phyloP scores from a whole-genome alignment of 2,797 vertebrate genomes.

The Telmatherina bonti region DNA sequence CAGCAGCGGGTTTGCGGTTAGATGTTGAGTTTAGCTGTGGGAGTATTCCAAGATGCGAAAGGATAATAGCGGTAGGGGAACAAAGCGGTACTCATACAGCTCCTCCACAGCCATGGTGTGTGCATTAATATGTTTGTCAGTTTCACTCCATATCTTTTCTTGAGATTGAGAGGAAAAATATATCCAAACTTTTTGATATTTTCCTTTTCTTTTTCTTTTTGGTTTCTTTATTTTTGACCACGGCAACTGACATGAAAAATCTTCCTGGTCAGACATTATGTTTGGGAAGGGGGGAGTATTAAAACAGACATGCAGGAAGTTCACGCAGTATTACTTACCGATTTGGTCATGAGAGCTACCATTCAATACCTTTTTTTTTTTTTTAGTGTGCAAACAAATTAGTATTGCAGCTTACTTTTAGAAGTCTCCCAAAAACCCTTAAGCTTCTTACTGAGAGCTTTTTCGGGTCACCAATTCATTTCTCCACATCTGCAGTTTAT shows the following conservation, averaged over 20 bases:
- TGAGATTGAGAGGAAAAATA: constrained; percentile 21
- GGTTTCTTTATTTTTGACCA: too few species aligned
- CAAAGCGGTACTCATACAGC: constrained; percentile 35
- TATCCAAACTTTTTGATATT: not conserved
- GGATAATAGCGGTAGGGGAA: constrained; percentile 29
- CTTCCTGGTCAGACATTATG: too few species aligned
- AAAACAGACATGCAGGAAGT: not conserved
- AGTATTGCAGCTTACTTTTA: constrained; percentile 21
- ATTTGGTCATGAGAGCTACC: constrained; percentile 13
- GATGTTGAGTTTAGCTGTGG: constrained; percentile 11
- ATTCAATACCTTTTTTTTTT: constrained; percentile 38
- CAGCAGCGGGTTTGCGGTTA: constrained; percentile 16
- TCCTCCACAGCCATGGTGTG: constrained; percentile 17
- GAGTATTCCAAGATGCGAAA: constrained; percentile 31
- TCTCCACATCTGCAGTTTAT: constrained; percentile 22
- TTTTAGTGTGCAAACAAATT: constrained; percentile 16
- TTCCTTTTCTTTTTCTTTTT: too few species aligned
- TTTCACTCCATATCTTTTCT: constrained; percentile 23
- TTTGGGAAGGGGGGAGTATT: too few species aligned
- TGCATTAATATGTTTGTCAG: constrained; percentile 51
- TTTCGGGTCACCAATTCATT: constrained; percentile 18
- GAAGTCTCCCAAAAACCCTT: constrained; percentile 16
- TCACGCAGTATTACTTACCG: not conserved
- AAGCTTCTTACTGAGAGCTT: constrained; percentile 44
- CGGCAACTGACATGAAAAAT: too few species aligned